Percentiles rank a stretch among this genome's conserved stretches.
These are phyloP conservation scores for Dynastes tityus DNA, from an alignment of 2,888 invertebrate species.

Conservation along the genomic window DNA sequence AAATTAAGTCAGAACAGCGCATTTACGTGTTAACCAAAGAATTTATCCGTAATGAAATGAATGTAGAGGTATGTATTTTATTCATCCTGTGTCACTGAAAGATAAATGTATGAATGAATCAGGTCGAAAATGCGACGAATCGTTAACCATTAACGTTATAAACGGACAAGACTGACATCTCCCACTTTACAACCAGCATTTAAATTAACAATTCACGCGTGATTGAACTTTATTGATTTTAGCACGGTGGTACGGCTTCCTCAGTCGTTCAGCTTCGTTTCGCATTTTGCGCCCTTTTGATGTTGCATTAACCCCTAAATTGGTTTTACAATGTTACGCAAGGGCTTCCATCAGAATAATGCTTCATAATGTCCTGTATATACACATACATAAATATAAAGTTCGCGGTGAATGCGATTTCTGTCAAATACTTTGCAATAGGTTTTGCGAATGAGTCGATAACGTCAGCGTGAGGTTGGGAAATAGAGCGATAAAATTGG, in stretches of 20 bases:
- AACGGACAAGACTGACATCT: slow-evolving; percentile 8
- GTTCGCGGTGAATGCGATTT: slow-evolving; percentile 1
- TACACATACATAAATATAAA: slow-evolving; percentile 10
- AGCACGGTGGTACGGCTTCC: slow-evolving; percentile 40
- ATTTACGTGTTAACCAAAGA: neutral
- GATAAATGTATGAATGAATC: neutral
- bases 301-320: slow-evolving; percentile 45
- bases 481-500: too few relatives aligned
- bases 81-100: neutral
- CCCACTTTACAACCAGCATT: slow-evolving; percentile 26
- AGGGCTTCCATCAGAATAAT: slow-evolving; percentile 31
- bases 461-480: neutral
- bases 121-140: neutral
- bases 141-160: slow-evolving; percentile 18
- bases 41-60: neutral
- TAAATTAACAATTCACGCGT: slow-evolving; percentile 52
- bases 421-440: neutral
- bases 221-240: slow-evolving; percentile 53
- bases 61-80: neutral
- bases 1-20: too few relatives aligned
- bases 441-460: neutral
- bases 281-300: slow-evolving; percentile 50
- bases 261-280: slow-evolving; percentile 37
- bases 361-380: neutral
- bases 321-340: slow-evolving; percentile 36